Conservation (phyloP, 2,888 invertebrate genomes). For the Apodemia hepburni region DNA sequence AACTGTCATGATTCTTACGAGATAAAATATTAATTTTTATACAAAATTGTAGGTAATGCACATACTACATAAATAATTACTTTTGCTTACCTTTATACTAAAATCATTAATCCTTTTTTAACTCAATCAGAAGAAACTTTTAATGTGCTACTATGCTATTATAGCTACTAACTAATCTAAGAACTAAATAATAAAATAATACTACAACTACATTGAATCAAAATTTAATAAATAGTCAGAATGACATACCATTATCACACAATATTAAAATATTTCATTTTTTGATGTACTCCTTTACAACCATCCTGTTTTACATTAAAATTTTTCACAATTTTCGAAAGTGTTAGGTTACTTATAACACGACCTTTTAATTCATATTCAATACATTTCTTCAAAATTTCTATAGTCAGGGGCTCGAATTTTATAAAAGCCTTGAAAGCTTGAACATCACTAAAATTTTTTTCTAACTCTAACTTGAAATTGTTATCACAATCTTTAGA, state of each 20-base stretch:
- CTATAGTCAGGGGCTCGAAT: constrained; percentile 50
- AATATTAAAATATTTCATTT: constrained; percentile 55
- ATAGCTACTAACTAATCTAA: background rate
- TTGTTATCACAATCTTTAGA: constrained; percentile 42
- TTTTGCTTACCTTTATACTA: too few relatives aligned
- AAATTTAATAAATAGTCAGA: constrained; percentile 15
- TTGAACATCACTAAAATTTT: constrained; percentile 43
- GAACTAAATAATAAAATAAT: constrained; percentile 24
- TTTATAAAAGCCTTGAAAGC: constrained; percentile 47
- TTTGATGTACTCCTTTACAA: constrained; percentile 69
- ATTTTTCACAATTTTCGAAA: constrained; percentile 48
- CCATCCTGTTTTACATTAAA: constrained; percentile 65
- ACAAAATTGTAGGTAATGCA: too few relatives aligned
- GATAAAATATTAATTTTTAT: too few relatives aligned
- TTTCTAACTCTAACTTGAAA: constrained; percentile 41
- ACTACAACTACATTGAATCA: constrained; percentile 20
- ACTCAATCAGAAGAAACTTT: too few relatives aligned
- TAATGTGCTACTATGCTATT: too few relatives aligned
- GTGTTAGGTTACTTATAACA: constrained; percentile 36
- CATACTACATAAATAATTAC: too few relatives aligned
- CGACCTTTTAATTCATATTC: constrained; percentile 45
- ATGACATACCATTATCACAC: constrained; percentile 32
- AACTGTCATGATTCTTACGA: too few relatives aligned
- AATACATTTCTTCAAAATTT: constrained; percentile 56
- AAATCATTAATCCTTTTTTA: too few relatives aligned